Evolutionary conservation across 2,888 invertebrate species (phyloP).

Genomic region (Thalpophila matura): DNA sequence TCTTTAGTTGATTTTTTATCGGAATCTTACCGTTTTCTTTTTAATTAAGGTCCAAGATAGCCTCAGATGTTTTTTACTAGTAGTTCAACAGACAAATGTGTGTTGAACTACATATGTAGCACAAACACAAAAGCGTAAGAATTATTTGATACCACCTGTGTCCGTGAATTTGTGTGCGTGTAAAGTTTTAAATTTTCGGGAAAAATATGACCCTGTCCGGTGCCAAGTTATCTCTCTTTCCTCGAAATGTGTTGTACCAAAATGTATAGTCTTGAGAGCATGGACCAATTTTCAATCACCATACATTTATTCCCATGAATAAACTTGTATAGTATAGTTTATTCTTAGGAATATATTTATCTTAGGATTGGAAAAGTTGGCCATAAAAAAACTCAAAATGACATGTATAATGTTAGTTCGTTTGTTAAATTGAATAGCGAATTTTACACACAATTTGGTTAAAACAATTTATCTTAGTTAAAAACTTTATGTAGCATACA

Average conservation of each 20-base stretch:
- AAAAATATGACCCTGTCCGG: too few species aligned
- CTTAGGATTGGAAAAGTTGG: too few species aligned
- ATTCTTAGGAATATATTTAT: too few species aligned
- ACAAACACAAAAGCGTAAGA: background rate
- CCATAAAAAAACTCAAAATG: too few species aligned
- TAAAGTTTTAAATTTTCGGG: background rate
- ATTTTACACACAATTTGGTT: background rate
- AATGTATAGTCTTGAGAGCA: too few species aligned
- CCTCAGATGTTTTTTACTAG: background rate
- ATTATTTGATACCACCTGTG: background rate
- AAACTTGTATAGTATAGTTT: too few species aligned
- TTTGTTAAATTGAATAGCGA: too few species aligned
- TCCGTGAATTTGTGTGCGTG: background rate
- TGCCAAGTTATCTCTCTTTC: too few species aligned
- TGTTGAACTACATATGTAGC: background rate
- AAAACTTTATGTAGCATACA: background rate
- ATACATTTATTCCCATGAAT: too few species aligned
- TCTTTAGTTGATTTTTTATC: background rate
- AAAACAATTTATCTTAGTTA: constrained; percentile 11
- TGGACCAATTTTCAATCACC: too few species aligned
- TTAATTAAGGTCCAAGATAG: background rate
- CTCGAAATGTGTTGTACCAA: too few species aligned
- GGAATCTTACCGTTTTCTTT: background rate
- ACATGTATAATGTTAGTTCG: too few species aligned
- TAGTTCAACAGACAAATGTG: background rate